Evolutionary conservation across 1,140 invertebrate species (phyloP).

Genomic region (Heliconius congener): DNA sequence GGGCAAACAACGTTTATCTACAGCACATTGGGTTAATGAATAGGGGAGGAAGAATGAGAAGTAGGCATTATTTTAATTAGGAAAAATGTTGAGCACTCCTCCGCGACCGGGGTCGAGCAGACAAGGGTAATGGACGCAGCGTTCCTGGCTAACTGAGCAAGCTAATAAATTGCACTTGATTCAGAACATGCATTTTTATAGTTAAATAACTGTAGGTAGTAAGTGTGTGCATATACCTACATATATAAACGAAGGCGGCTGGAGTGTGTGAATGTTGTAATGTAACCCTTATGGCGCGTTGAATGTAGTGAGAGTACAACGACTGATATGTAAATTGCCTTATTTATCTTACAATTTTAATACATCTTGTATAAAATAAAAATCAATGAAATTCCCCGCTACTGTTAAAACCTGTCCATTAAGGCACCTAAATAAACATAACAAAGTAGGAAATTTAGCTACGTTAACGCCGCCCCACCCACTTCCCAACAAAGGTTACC

Average conservation of each 20-base stretch:
- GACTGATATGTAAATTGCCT: not conserved
- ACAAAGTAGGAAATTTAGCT: conserved; percentile 67
- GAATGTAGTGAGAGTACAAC: conserved; percentile 1
- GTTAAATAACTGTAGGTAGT: conserved; percentile 34
- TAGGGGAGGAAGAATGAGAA: conserved; percentile 76
- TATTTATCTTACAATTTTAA: conserved; percentile 23
- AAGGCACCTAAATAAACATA: conserved; percentile 75
- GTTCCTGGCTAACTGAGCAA: conserved; percentile 47
- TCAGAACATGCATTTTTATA: conserved; percentile 41
- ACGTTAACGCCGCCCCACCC: conserved; percentile 62
- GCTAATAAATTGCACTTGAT: conserved; percentile 53
- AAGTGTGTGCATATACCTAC: conserved; percentile 7
- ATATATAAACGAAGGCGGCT: conserved; percentile 9
- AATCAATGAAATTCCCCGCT: conserved; percentile 47
- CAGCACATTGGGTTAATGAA: conserved; percentile 79
- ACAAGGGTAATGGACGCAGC: conserved; percentile 44
- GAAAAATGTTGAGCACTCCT: conserved; percentile 62
- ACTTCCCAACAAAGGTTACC: conserved; percentile 58
- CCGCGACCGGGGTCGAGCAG: conserved; percentile 43
- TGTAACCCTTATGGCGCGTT: conserved; percentile 22
- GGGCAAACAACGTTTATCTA: conserved; percentile 76
- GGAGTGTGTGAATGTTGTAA: conserved; percentile 29
- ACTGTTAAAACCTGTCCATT: conserved; percentile 71
- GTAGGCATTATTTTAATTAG: conserved; percentile 81
- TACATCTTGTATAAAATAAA: conserved; percentile 25